Conservation (phyloP, 2,113 vertebrate genomes). For the Mus pahari region DNA sequence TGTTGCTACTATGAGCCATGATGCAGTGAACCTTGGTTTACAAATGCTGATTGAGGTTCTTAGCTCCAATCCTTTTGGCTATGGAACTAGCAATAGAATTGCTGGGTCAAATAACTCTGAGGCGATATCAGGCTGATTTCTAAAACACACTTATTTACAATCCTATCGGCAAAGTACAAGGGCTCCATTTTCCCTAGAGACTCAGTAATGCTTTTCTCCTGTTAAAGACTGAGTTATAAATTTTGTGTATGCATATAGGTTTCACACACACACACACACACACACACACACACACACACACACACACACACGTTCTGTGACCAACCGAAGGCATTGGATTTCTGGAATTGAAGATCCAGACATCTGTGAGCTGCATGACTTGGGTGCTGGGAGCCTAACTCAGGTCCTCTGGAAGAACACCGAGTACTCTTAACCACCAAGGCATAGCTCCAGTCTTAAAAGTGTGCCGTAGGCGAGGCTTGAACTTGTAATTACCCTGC, state of each 20-base stretch:
- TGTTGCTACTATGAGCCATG: background rate
- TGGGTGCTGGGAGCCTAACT: background rate
- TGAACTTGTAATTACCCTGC: background rate
- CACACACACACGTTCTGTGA: background rate
- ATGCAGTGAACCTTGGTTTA: background rate
- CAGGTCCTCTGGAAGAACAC: background rate
- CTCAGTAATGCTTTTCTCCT: background rate
- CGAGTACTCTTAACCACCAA: background rate
- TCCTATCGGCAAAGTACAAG: background rate
- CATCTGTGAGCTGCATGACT: background rate
- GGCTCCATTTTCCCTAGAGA: background rate
- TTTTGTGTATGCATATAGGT: no score
- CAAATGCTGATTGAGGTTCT: background rate
- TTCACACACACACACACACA: background rate
- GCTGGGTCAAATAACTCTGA: background rate
- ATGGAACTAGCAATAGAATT: background rate
- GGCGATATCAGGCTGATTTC: background rate
- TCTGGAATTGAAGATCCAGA: background rate
- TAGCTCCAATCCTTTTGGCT: background rate
- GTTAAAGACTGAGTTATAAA: background rate
- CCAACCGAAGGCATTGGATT: background rate
- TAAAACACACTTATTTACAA: background rate
- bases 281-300: background rate
- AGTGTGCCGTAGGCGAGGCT: background rate
- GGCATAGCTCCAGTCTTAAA: background rate